These are phyloP conservation scores for Drosophila niveifrons DNA, from an alignment of 2,888 invertebrate genomes.

Conservation along the genomic window DNA sequence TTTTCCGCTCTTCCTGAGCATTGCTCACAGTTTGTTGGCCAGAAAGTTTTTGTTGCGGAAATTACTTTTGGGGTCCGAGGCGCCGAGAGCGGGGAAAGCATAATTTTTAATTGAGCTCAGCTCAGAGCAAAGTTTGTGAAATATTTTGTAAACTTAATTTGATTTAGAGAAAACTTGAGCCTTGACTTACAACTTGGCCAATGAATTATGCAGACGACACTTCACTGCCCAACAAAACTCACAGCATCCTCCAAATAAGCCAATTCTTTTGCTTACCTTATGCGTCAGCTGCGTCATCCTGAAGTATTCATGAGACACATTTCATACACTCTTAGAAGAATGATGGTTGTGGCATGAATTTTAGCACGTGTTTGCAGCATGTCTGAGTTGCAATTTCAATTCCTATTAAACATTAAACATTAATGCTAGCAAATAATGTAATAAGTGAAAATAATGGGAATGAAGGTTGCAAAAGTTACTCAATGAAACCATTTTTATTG, in stretches of 20 bases:
- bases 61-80: slow-evolving; percentile 58
- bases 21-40: slow-evolving; percentile 34
- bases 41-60: slow-evolving; percentile 76
- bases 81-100: slow-evolving; percentile 31
- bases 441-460: not conserved
- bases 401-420: not conserved
- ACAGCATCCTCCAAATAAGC: slow-evolving; percentile 28
- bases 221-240: slow-evolving; percentile 21
- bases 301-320: slow-evolving; percentile 66
- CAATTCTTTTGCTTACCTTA: slow-evolving; percentile 26
- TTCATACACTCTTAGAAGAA: slow-evolving; percentile 2
- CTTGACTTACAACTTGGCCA: slow-evolving; percentile 71
- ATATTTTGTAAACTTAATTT: slow-evolving; percentile 76
- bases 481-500: not conserved
- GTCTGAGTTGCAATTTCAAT: not conserved
- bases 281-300: slow-evolving; percentile 48
- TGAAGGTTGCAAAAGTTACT: no score
- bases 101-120: slow-evolving; percentile 76
- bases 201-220: slow-evolving; percentile 73
- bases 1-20: no score
- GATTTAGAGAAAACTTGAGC: slow-evolving; percentile 73
- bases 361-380: not conserved
- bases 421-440: not conserved
- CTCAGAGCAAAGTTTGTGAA: slow-evolving; percentile 61
- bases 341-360: not conserved